Conservation (phyloP, 2,888 invertebrate species). For the Lypha dubia region DNA sequence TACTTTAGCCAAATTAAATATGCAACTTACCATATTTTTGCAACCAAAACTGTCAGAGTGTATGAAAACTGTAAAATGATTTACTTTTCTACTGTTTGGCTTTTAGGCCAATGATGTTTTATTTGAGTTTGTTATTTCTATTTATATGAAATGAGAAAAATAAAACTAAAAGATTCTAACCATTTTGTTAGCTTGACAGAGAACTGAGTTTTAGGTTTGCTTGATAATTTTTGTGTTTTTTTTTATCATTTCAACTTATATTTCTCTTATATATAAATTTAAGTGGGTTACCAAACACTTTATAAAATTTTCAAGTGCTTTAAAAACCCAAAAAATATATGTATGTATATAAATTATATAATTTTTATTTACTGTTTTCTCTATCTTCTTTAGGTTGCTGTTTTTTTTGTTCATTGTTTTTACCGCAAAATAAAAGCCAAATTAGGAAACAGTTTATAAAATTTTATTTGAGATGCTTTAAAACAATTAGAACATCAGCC, state of each 20-base stretch:
- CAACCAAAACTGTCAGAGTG: slow-evolving; percentile 32
- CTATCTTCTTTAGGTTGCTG: slow-evolving; percentile 37
- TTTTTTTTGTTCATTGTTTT: slow-evolving; percentile 22
- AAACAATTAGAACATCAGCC: neutral
- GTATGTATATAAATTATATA: slow-evolving; percentile 29
- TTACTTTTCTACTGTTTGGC: slow-evolving; percentile 61
- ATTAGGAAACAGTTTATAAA: slow-evolving; percentile 9
- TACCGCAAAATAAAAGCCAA: slow-evolving; percentile 50
- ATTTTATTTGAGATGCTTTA: slow-evolving; percentile 16
- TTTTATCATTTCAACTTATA: slow-evolving; percentile 16
- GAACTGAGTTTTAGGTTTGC: slow-evolving; percentile 48
- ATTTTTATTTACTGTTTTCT: slow-evolving; percentile 60
- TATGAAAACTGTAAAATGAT: slow-evolving; percentile 42
- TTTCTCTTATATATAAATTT: slow-evolving; percentile 52
- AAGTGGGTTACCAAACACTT: slow-evolving; percentile 72
- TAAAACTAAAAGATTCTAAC: slow-evolving; percentile 41
- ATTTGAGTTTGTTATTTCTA: slow-evolving; percentile 73
- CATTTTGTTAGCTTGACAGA: slow-evolving; percentile 53
- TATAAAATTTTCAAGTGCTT: slow-evolving; percentile 69
- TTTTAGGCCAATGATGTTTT: slow-evolving; percentile 79
- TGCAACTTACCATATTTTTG: slow-evolving; percentile 76
- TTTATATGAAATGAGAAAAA: slow-evolving; percentile 79
- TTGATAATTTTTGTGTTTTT: slow-evolving; percentile 10
- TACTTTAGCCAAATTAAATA: slow-evolving; percentile 56
- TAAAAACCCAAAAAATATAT: slow-evolving; percentile 40